Evolutionary conservation across 2,113 vertebrate genomes (phyloP).

Genomic region (Gambusia affinis): DNA sequence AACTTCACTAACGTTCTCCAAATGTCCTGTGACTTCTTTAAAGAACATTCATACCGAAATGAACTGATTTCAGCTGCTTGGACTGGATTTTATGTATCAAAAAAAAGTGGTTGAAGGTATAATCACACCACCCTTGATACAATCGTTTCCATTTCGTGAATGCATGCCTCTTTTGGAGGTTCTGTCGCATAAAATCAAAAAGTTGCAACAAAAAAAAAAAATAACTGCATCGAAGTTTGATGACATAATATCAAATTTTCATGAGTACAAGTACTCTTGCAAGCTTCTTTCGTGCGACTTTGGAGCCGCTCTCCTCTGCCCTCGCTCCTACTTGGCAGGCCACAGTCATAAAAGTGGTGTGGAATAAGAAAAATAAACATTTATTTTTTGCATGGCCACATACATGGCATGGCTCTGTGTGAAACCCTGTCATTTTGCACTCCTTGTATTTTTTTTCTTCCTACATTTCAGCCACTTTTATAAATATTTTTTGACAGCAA

Average conservation of each 20-base stretch:
- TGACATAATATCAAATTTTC: background rate
- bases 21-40: background rate
- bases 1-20: background rate
- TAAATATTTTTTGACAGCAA: background rate
- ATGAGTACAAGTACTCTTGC: background rate
- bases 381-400: background rate
- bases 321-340: conserved; percentile 6
- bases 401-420: background rate
- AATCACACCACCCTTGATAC: background rate
- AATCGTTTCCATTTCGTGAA: background rate
- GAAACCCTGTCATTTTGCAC: conserved; percentile 6
- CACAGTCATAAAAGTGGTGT: conserved; percentile 44
- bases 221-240: background rate
- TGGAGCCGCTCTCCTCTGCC: conserved; percentile 12
- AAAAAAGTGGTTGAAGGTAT: background rate
- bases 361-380: conserved; percentile 43
- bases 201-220: background rate
- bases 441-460: background rate
- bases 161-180: background rate
- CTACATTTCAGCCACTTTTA: background rate
- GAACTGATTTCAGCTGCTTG: background rate
- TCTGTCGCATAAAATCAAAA: background rate
- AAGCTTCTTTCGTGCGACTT: background rate
- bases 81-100: background rate
- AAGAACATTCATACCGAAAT: background rate